Evolutionary conservation across 2,113 vertebrate genomes (phyloP).

Genomic region (Pelodiscus sinensis): DNA sequence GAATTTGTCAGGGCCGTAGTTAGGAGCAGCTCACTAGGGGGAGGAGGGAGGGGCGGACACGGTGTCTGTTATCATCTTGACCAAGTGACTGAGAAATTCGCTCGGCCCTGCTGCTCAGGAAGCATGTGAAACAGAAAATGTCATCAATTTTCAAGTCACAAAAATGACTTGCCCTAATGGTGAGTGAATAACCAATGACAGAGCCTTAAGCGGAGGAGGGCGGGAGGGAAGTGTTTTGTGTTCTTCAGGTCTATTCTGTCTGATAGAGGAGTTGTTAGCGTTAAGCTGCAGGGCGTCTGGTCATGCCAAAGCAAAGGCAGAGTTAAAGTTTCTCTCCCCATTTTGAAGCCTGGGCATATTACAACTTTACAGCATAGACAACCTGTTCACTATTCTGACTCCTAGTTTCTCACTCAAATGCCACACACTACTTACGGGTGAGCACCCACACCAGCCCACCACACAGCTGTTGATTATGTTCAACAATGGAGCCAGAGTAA

Average conservation of each 20-base stretch:
- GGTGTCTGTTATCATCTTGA: too few relatives aligned
- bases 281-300: not conserved
- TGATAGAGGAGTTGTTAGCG: not conserved
- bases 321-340: not conserved
- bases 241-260: not conserved
- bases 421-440: not conserved
- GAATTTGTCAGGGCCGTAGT: too few relatives aligned
- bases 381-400: not conserved
- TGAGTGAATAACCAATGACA: not conserved
- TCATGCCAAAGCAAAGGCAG: not conserved
- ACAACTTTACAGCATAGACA: not conserved
- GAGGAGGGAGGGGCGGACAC: too few relatives aligned
- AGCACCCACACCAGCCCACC: not conserved
- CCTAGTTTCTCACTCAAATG: not conserved
- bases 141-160: too few relatives aligned
- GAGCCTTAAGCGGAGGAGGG: not conserved
- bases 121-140: too few relatives aligned
- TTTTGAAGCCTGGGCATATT: not conserved
- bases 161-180: too few relatives aligned
- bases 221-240: rapidly evolving
- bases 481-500: not conserved
- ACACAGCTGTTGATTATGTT: not conserved
- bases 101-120: too few relatives aligned
- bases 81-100: too few relatives aligned
- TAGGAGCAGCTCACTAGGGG: too few relatives aligned